Base-by-base conservation (phyloP, 2,888 invertebrate species). In the Drosophila affinis region DNA sequence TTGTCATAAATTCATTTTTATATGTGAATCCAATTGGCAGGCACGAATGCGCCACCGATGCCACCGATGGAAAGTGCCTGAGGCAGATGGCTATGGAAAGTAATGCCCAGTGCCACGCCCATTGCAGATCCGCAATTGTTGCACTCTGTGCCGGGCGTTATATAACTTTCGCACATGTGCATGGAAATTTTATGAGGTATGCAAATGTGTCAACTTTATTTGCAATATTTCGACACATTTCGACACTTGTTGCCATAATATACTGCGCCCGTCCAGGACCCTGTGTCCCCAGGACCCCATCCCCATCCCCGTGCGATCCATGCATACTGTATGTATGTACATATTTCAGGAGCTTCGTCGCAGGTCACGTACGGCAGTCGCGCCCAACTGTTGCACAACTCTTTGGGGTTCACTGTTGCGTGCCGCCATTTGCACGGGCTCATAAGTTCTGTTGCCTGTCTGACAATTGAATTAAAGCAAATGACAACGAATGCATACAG, bases 121-220 rank as follows among this genome's bases (percentile, higher is more conserved):
- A 29, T 9, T 29, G 29, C 73, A 24, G 64, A 12, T 32, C 59
- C 61, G 45, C 45, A 34, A 73, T 55, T 75, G 77, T 62, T 76
- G 72, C 78, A 81, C 69, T 29, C 29, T 9, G 29, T 29, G 29
- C 7, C 27, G 29, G 29, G 29, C 29, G 29, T 29, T 29, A 29
- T 29, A 7, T 9, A 9, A 29, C 29, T 72, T 21, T 49, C 48
- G 52, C 57, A 44, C 83, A 76, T 65, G 74, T 77, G 70, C 73
- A 87, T 88, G 88, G 84, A 84, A 81, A 83, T 89, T 85, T 89
- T 87, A 90, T 90, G 89, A 90, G 90, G 27, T 84, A 91, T 91
- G 91, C 89, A 91, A 90, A 90, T 90, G 90, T 91, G 90, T 89
- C 90, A 90, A 89, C 90, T 90, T 91, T 86, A 89, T 90, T 89